phyloP scores from a whole-genome alignment of 2,797 vertebrate genomes.

The Pseudopleuronectes americanus region DNA sequence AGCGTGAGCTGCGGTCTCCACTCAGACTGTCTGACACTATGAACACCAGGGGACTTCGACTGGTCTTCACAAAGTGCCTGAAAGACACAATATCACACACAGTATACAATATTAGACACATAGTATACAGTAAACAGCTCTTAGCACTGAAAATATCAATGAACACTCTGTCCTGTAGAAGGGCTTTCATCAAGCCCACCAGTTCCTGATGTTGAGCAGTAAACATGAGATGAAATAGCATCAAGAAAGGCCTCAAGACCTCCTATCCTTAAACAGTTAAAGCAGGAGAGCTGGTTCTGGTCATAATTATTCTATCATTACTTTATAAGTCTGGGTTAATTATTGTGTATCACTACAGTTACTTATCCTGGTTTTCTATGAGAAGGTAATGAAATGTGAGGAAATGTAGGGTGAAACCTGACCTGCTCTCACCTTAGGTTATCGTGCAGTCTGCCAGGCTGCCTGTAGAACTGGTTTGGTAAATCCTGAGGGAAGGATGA shows the following conservation, averaged over 20 bases:
- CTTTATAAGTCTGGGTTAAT: background rate
- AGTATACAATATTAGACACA: background rate
- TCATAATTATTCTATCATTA: background rate
- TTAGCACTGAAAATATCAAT: background rate
- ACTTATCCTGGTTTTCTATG: background rate
- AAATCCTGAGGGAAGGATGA: slow-evolving; percentile 86
- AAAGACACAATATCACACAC: slow-evolving; percentile 32
- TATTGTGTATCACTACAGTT: background rate
- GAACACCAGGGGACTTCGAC: slow-evolving; percentile 89
- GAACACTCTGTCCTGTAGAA: background rate
- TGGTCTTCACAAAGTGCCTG: slow-evolving; percentile 87
- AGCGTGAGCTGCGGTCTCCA: slow-evolving; percentile 87
- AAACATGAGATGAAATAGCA: background rate
- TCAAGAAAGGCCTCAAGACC: no score
- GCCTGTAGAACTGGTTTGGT: slow-evolving; percentile 95
- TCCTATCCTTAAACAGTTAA: no score
- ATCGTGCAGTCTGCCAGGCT: slow-evolving; percentile 88
- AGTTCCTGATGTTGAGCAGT: background rate
- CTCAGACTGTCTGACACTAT: slow-evolving; percentile 91
- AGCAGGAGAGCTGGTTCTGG: background rate
- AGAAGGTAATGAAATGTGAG: no score
- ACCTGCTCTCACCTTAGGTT: slow-evolving; percentile 88
- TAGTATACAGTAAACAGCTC: background rate
- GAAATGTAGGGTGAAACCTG: background rate
- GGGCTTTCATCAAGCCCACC: background rate